Evolutionary conservation across 2,113 vertebrate species (phyloP).

Genomic region (Hyperopisus bebe): DNA sequence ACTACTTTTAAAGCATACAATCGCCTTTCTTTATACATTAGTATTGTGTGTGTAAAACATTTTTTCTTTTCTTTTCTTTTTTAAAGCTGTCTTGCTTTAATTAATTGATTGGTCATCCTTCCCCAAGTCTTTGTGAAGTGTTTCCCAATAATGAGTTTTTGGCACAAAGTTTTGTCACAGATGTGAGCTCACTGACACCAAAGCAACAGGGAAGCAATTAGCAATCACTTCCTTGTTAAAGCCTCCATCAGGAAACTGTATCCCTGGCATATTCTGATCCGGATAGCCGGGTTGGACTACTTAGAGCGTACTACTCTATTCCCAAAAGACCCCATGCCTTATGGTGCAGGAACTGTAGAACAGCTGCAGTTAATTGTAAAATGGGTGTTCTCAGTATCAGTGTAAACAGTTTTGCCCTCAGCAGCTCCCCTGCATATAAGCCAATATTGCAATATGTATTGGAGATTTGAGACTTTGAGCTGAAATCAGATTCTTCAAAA

Average conservation of each 20-base stretch:
- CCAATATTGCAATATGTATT: not conserved
- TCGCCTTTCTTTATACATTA: conserved; percentile 56
- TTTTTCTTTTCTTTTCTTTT: conserved; percentile 48
- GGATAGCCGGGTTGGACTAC: not conserved
- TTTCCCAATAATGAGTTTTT: conserved; percentile 63
- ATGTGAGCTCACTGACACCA: conserved; percentile 66
- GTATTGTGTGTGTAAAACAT: not conserved
- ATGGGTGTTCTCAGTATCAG: not conserved
- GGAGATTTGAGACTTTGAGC: not conserved
- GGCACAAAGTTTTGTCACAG: conserved; percentile 60
- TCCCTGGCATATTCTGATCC: not conserved
- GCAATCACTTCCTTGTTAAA: conserved; percentile 43
- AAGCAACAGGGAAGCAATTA: conserved; percentile 70
- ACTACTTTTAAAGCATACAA: conserved; percentile 41
- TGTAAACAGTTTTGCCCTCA: not conserved
- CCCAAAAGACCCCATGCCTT: not conserved
- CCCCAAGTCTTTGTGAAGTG: conserved; percentile 62
- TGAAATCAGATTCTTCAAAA: not conserved
- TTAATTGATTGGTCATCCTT: conserved; percentile 59
- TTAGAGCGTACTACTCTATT: not conserved
- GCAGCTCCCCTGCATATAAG: not conserved
- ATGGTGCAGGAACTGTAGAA: not conserved
- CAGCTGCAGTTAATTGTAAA: conserved; percentile 9
- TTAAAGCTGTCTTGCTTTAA: conserved; percentile 58
- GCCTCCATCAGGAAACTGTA: conserved; percentile 9